Evolutionary conservation across 2,888 invertebrate genomes (phyloP).

Genomic region (Globia sparganii): DNA sequence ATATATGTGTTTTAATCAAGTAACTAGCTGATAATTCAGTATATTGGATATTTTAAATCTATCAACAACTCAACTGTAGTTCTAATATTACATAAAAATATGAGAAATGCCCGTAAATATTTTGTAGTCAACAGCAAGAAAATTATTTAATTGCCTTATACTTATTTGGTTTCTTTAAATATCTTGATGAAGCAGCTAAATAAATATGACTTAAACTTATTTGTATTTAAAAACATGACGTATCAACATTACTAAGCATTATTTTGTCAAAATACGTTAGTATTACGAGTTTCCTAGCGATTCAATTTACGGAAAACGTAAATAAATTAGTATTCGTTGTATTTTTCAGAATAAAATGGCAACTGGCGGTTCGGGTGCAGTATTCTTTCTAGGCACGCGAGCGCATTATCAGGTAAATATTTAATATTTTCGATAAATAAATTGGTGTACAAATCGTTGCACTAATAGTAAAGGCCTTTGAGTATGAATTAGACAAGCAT

Average conservation of each 20-base stretch:
- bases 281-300: not conserved
- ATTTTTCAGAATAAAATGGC: constrained; percentile 75
- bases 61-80: not conserved
- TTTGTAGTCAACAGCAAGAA: not conserved
- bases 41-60: not conserved
- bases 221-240: not conserved
- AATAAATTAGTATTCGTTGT: not conserved
- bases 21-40: accelerated
- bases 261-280: not conserved
- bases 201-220: not conserved
- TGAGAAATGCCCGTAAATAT: constrained; percentile 3
- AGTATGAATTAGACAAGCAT: constrained; percentile 37
- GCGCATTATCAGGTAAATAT: constrained; percentile 85
- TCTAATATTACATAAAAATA: constrained; percentile 25
- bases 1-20: not conserved
- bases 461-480: not conserved
- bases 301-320: not conserved
- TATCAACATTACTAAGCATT: not conserved
- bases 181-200: not conserved
- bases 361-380: constrained; percentile 80
- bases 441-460: not conserved
- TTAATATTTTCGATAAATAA: not conserved
- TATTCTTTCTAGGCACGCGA: constrained; percentile 85
- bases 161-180: not conserved
- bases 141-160: not conserved